Conservation (phyloP, 2,888 invertebrate species). For the Junonia oenone region DNA sequence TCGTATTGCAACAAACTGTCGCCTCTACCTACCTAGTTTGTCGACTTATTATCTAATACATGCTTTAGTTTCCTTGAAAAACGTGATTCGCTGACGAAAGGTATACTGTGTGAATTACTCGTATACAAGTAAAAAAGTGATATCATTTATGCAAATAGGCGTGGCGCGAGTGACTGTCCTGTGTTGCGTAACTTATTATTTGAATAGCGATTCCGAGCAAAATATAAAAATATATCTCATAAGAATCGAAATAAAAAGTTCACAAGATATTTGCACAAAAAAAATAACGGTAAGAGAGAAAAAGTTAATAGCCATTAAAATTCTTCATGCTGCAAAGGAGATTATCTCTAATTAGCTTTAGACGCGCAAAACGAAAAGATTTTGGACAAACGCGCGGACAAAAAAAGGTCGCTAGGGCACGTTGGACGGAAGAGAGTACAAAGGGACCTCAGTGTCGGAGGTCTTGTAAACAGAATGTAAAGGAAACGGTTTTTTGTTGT, state of each 20-base stretch:
- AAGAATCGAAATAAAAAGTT: not conserved
- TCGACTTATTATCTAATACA: conserved; percentile 17
- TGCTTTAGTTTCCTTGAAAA: conserved; percentile 26
- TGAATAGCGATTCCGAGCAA: not conserved
- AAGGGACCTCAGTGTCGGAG: conserved; percentile 69
- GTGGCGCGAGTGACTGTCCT: conserved; percentile 33
- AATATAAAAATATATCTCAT: not conserved
- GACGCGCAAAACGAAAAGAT: conserved; percentile 34
- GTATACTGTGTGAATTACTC: conserved; percentile 20
- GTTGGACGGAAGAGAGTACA: conserved; percentile 47
- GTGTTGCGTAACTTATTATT: not conserved
- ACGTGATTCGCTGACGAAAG: conserved; percentile 21
- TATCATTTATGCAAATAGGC: conserved; percentile 46
- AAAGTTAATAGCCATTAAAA: conserved; percentile 29
- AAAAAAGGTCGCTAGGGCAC: conserved; percentile 62
- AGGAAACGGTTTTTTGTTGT: conserved; percentile 65
- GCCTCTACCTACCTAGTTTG: conserved; percentile 20
- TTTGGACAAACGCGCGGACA: conserved; percentile 54
- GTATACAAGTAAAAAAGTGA: conserved; percentile 33
- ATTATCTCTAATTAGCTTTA: conserved; percentile 32
- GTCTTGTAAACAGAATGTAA: conserved; percentile 71
- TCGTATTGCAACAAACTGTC: conserved; percentile 21
- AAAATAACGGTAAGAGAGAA: conserved; percentile 29
- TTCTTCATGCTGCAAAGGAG: conserved; percentile 27
- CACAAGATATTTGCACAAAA: conserved; percentile 36